Evolutionary conservation across 2,797 vertebrate species (phyloP).

Genomic region (Chrosomus eos): DNA sequence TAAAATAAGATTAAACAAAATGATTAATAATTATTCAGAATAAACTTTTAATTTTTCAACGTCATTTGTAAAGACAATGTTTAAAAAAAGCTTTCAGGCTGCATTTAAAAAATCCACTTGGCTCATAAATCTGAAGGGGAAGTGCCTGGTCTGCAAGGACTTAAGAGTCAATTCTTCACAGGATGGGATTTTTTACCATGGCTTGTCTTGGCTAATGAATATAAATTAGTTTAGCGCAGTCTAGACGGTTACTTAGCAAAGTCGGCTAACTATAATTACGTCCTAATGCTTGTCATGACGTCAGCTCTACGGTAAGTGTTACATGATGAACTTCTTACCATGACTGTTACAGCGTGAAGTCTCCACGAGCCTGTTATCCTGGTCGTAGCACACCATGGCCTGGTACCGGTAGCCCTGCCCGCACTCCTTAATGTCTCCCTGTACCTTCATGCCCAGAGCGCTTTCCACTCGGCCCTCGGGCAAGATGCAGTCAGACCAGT

Average conservation of each 20-base stretch:
- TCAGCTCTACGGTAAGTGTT: not conserved
- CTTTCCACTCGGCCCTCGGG: conserved; percentile 83
- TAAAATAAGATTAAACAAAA: not conserved
- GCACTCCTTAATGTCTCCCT: conserved; percentile 90
- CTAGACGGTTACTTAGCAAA: not conserved
- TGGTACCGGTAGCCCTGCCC: conserved; percentile 97
- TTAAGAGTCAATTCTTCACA: not conserved
- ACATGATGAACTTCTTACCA: conserved; percentile 72
- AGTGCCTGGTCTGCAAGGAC: not conserved
- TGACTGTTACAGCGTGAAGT: conserved; percentile 95
- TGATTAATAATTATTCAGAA: no score
- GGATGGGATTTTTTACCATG: not conserved
- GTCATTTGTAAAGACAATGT: not conserved
- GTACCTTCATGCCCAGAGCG: conserved; percentile 82
- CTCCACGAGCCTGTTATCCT: conserved; percentile 92
- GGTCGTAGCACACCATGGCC: conserved; percentile 97
- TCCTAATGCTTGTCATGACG: not conserved
- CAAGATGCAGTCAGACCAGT: conserved; percentile 98
- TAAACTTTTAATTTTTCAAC: not conserved
- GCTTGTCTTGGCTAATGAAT: not conserved
- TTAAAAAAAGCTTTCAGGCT: not conserved
- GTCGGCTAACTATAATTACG: not conserved
- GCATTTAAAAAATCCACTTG: not conserved
- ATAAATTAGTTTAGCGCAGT: not conserved
- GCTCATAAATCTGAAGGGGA: not conserved